Evolutionary conservation across 2,113 vertebrate genomes (phyloP), one percentile per base, ranked within the genome.

Genomic region (Rutilus rutilus): DNA sequence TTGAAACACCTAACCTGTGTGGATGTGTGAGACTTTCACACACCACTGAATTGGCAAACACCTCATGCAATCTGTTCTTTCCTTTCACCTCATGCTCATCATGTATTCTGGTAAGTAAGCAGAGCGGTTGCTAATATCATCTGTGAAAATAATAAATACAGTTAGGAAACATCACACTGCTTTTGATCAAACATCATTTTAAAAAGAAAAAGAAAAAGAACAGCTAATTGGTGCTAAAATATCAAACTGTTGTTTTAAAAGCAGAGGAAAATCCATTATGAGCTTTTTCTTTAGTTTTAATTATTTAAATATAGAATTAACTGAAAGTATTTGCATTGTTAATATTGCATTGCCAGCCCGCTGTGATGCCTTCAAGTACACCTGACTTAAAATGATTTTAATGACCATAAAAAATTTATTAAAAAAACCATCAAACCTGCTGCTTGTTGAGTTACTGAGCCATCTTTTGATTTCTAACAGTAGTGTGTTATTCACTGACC

Each of bases 401-500:
- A 52, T 25, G 42, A 47, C 5, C 19, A 19, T 33, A 36, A 69
- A 69, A 71, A 42, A 15, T 33, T 30, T 0, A 30, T 30, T 2
- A 33, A 75, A 42, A 42, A 42, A 8, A 6, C 5, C 33, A 36
- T 85, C 17, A 82, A 82, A 17, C 27, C 25, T 21, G 57, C 19
- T 74, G 52, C 74, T 78, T 83, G 10, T 47, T 65, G 25, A 65
- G 19, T 50, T 39, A 15, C 47, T 45, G 4, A 8, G 25, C 85
- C 30, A 71, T 86, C 71, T 47, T 33, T 60, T 47, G 36, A 54
- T 50, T 75, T 84, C 15, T 57, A 77, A 33, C 60, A 82, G 7
- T 7, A 73, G 30, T 87, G 89, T 25, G 25, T 9, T 50, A 39
- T 14, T 23, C 78, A 75, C 82, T 36, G 57, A 87, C 87, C 84